phyloP scores from a whole-genome alignment of 2,797 vertebrate species.

The Pithecia hirsuta region DNA sequence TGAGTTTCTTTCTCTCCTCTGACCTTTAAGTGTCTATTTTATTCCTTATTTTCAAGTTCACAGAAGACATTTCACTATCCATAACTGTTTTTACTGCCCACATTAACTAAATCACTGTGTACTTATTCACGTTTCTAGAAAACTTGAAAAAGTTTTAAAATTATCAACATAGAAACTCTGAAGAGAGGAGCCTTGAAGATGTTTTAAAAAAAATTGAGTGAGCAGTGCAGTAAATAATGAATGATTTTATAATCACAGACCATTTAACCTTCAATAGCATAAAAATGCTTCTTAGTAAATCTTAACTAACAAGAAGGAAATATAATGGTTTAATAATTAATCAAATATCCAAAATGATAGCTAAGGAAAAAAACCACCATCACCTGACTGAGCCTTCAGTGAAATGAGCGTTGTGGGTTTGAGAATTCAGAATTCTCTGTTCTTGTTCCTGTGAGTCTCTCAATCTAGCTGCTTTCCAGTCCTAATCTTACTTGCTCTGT shows the following conservation, averaged over 20 bases:
- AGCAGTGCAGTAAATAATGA: background rate
- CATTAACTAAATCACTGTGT: background rate
- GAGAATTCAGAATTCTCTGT: background rate
- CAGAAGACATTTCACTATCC: background rate
- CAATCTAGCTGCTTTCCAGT: background rate
- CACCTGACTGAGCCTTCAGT: background rate
- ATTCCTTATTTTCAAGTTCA: background rate
- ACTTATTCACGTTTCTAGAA: background rate
- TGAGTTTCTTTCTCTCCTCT: background rate
- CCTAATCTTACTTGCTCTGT: background rate
- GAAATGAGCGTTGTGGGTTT: background rate
- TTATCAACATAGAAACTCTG: background rate
- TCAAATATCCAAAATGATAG: background rate
- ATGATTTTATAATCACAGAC: constrained; percentile 32
- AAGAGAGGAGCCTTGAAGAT: background rate
- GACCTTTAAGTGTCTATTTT: background rate
- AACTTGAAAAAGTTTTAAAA: background rate
- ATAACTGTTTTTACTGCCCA: background rate
- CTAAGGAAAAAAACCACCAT: background rate
- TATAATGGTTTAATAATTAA: background rate
- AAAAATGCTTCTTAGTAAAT: constrained; percentile 39
- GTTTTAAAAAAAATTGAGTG: background rate
- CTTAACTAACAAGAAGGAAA: background rate
- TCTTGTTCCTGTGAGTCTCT: background rate
- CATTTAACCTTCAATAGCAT: background rate